Percentiles rank a stretch among this genome's conserved stretches.
Evolutionary conservation across 2,797 vertebrate species (phyloP).

Genomic region (Neopelma chrysocephalum): DNA sequence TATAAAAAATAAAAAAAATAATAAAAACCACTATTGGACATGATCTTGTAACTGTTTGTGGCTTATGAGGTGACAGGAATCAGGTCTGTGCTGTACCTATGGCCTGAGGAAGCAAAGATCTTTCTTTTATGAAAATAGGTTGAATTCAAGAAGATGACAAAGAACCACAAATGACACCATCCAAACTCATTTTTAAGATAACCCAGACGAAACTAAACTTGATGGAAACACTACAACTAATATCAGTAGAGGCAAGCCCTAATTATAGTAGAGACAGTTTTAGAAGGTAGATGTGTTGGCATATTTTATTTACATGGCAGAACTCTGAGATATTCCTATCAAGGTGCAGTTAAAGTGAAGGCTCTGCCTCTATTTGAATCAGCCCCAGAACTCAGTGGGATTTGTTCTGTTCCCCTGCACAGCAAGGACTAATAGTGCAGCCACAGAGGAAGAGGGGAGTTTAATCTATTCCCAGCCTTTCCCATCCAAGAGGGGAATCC

Average conservation of each 20-base stretch:
- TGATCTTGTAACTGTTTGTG: background rate
- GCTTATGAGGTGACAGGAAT: background rate
- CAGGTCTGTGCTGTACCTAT: background rate
- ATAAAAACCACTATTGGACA: too few relatives aligned
- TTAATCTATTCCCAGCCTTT: background rate
- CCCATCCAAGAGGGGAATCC: constrained; percentile 29
- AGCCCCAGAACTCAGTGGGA: background rate
- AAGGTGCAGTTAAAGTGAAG: background rate
- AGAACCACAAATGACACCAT: background rate
- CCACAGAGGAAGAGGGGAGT: constrained; percentile 14
- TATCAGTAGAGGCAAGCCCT: background rate
- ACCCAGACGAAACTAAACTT: background rate
- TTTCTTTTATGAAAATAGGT: background rate
- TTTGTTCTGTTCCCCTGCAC: background rate
- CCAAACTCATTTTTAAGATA: background rate
- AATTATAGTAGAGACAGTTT: background rate
- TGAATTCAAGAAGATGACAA: background rate
- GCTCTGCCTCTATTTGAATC: background rate
- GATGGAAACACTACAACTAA: background rate
- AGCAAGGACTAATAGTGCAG: background rate
- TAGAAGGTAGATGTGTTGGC: background rate
- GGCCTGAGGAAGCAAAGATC: background rate
- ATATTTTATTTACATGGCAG: background rate
- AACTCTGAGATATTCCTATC: background rate
- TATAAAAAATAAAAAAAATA: too few relatives aligned